phyloP scores from a whole-genome alignment of 2,113 vertebrate species.

The Crocuta crocuta region DNA sequence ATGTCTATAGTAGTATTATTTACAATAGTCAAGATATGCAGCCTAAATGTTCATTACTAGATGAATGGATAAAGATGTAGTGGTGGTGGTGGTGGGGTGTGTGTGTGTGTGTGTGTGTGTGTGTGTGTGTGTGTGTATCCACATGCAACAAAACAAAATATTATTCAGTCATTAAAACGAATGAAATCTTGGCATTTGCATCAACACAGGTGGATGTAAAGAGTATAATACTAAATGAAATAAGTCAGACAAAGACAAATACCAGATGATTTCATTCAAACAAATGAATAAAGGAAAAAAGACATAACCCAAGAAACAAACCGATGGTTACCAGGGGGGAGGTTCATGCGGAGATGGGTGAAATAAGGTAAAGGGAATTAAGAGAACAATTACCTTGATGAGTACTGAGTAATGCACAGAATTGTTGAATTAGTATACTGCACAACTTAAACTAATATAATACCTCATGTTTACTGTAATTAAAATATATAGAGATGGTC shows the following conservation, averaged over 20 bases:
- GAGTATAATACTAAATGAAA: background rate
- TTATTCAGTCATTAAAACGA: background rate
- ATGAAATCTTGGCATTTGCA: background rate
- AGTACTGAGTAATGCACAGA: background rate
- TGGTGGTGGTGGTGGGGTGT: background rate
- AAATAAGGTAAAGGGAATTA: background rate
- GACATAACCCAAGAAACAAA: background rate
- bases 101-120: too few relatives aligned
- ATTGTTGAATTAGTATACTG: background rate
- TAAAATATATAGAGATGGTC: background rate
- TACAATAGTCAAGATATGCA: background rate
- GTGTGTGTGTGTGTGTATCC: background rate
- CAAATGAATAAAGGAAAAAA: background rate
- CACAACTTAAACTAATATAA: background rate
- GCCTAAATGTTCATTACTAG: background rate
- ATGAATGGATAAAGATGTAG: background rate
- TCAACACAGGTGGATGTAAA: background rate
- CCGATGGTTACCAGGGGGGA: background rate
- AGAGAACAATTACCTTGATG: background rate
- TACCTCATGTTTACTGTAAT: background rate
- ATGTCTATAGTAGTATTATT: background rate
- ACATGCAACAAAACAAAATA: background rate
- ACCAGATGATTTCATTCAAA: background rate
- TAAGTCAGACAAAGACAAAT: background rate
- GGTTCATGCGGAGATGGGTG: background rate